Percentiles rank a stretch among this genome's conserved stretches.
These are phyloP conservation scores for Solenodon paradoxus DNA, from an alignment of 2,113 vertebrate genomes.

Conservation along the genomic window DNA sequence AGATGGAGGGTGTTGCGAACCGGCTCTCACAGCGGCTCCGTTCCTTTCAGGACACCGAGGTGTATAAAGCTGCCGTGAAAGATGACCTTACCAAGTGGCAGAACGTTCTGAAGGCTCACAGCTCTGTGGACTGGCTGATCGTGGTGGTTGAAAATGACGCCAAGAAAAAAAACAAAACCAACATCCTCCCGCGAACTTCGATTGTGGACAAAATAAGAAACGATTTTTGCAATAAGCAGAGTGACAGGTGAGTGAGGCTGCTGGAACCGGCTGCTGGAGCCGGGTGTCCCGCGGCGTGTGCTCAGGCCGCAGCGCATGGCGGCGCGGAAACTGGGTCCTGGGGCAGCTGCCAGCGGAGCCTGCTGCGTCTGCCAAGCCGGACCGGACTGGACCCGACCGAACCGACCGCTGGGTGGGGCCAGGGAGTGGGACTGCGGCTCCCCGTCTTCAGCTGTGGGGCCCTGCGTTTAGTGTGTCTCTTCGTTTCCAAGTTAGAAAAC, in stretches of 20 bases:
- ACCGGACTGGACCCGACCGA: too few species aligned
- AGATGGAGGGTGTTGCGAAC: too few species aligned
- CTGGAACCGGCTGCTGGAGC: not conserved
- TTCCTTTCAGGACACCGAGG: slow-evolving; percentile 94
- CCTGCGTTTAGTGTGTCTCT: not conserved
- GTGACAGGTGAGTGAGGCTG: slow-evolving; percentile 89
- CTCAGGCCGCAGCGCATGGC: too few species aligned
- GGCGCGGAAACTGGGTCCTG: too few species aligned
- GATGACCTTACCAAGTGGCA: slow-evolving; percentile 98
- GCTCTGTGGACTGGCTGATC: slow-evolving; percentile 95
- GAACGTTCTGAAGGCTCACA: slow-evolving; percentile 89
- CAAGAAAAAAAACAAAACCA: slow-evolving; percentile 99
- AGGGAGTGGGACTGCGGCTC: too few species aligned
- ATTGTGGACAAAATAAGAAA: slow-evolving; percentile 99
- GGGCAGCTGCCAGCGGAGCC: too few species aligned
- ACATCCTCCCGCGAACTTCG: slow-evolving; percentile 96
- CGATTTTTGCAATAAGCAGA: slow-evolving; percentile 99
- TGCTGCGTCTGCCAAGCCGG: too few species aligned
- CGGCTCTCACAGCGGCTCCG: slow-evolving; percentile 64
- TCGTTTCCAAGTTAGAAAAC: too few species aligned
- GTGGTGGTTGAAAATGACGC: slow-evolving; percentile 95
- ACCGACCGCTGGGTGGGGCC: too few species aligned
- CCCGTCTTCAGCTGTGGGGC: not conserved
- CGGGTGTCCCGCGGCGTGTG: too few species aligned
- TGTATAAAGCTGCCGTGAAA: slow-evolving; percentile 94